These are phyloP conservation scores for Alligator sinensis DNA, from an alignment of 2,113 vertebrate genomes.

Conservation along the genomic window DNA sequence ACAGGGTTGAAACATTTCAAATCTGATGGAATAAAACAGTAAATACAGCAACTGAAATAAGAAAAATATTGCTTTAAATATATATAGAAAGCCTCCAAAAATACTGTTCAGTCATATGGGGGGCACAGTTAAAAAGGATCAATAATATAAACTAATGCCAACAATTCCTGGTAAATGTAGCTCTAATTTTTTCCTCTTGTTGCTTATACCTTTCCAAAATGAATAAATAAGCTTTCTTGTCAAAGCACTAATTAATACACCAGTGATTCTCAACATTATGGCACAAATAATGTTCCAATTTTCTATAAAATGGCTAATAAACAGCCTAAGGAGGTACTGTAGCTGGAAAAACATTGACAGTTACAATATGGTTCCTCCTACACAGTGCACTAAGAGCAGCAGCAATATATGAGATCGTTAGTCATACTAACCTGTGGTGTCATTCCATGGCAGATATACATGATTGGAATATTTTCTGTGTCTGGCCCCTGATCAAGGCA, in stretches of 20 bases:
- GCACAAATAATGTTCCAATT: not conserved
- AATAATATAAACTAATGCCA: conserved; percentile 36
- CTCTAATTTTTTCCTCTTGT: not conserved
- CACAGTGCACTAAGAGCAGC: not conserved
- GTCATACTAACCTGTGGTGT: conserved; percentile 91
- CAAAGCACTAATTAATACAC: conserved; percentile 4
- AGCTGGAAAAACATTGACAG: not conserved
- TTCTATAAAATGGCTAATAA: not conserved
- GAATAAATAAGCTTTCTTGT: conserved; percentile 7
- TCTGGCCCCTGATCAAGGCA: conserved; percentile 98
- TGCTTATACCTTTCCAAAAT: conserved; percentile 17
- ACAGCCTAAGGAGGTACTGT: not conserved
- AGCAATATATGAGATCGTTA: conserved; percentile 5
- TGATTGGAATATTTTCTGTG: conserved; percentile 95
- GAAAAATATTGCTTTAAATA: not conserved
- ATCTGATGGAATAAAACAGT: not conserved
- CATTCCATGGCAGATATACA: conserved; percentile 98
- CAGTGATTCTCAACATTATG: not conserved
- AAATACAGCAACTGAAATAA: not conserved
- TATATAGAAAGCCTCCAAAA: not conserved
- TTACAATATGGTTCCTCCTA: conserved; percentile 9
- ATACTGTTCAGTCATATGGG: not conserved
- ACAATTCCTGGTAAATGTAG: conserved; percentile 13
- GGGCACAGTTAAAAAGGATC: not conserved
- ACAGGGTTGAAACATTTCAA: not conserved